Percentiles rank a stretch among this genome's conserved stretches.
These are phyloP conservation scores for Neria commutata DNA, from an alignment of 2,888 invertebrate species.

Conservation along the genomic window DNA sequence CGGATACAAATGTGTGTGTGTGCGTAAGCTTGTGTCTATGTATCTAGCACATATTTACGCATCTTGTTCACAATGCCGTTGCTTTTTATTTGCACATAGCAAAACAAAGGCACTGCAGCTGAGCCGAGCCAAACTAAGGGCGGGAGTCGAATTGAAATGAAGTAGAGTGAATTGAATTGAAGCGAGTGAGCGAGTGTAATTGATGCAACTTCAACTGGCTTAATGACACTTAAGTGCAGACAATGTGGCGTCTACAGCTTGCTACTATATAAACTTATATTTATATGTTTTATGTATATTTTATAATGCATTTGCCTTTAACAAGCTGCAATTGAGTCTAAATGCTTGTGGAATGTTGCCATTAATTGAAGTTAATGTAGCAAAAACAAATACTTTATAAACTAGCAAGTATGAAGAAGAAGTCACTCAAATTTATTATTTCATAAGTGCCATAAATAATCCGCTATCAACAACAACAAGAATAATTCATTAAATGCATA, in stretches of 20 bases:
- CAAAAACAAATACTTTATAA: not conserved
- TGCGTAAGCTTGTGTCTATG: too few species aligned
- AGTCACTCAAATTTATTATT: too few species aligned
- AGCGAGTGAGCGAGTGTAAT: not conserved
- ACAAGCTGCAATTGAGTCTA: not conserved
- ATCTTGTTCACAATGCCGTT: too few species aligned
- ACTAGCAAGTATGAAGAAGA: too few species aligned
- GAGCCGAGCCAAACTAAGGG: not conserved
- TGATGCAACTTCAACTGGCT: not conserved
- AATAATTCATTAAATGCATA: too few species aligned
- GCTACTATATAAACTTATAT: too few species aligned
- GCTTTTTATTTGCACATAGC: not conserved
- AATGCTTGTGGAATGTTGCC: not conserved
- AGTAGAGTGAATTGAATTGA: not conserved
- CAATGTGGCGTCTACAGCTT: not conserved
- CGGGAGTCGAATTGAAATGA: not conserved
- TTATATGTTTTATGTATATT: not conserved
- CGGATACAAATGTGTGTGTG: not conserved
- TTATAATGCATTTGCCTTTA: not conserved
- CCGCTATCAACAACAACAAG: too few species aligned
- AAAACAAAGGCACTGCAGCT: not conserved
- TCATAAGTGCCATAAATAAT: too few species aligned
- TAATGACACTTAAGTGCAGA: constrained; percentile 1
- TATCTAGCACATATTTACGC: too few species aligned
- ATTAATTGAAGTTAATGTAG: constrained; percentile 20